These are phyloP conservation scores for Leptobrachium leishanense DNA, from an alignment of 2,113 vertebrate species.

Conservation along the genomic window DNA sequence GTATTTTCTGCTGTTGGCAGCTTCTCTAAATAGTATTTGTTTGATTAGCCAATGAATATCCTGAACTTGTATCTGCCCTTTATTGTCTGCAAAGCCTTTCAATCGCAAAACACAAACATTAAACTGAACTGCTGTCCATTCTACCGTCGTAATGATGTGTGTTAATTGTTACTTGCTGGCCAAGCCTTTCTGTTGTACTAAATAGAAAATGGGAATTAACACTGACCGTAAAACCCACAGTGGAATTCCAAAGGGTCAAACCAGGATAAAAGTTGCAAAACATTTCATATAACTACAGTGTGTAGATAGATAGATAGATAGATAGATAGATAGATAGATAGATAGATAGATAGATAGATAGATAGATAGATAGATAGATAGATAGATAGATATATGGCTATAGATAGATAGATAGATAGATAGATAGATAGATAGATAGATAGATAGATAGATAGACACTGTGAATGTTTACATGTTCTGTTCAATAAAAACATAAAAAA, in stretches of 20 bases:
- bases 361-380: too few relatives aligned
- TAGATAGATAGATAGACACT: too few relatives aligned
- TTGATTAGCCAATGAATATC: background rate
- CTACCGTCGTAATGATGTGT: background rate
- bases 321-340: too few relatives aligned
- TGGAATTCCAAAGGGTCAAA: background rate
- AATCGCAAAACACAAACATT: constrained; percentile 1
- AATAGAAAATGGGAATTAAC: constrained; percentile 11
- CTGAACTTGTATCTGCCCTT: background rate
- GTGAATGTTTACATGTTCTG: too few relatives aligned
- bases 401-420: too few relatives aligned
- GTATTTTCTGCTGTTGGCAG: constrained; percentile 14
- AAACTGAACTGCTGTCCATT: constrained; percentile 11
- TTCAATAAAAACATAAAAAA: too few relatives aligned
- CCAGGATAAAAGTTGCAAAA: too few relatives aligned
- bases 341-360: too few relatives aligned
- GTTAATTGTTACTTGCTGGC: constrained; percentile 6
- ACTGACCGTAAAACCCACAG: background rate
- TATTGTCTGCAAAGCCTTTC: constrained; percentile 2
- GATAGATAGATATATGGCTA: too few relatives aligned
- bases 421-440: too few relatives aligned
- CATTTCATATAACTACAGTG: too few relatives aligned
- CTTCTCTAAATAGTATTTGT: background rate
- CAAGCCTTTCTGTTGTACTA: constrained; percentile 13
- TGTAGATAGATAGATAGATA: too few relatives aligned